Evolutionary conservation across 2,888 invertebrate genomes (phyloP).

Genomic region (Dicyrtoma fusca): DNA sequence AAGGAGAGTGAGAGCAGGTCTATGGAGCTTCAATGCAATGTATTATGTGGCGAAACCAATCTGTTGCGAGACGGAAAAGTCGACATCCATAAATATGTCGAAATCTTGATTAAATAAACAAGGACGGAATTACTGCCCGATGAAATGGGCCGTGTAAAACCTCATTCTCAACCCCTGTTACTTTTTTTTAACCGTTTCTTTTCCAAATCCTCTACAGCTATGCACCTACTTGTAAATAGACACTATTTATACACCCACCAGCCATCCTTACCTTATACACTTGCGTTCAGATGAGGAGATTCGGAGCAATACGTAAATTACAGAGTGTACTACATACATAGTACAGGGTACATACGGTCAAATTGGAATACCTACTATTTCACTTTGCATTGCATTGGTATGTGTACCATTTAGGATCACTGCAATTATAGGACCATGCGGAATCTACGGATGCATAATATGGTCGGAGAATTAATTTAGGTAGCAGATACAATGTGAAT

Average conservation of each 20-base stretch:
- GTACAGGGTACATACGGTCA: too few relatives aligned
- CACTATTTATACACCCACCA: too few relatives aligned
- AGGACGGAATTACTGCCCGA: slow-evolving; percentile 56
- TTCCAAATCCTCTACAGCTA: not conserved
- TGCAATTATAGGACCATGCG: too few relatives aligned
- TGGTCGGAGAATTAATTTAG: too few relatives aligned
- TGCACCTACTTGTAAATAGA: too few relatives aligned
- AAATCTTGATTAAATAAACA: slow-evolving; percentile 58
- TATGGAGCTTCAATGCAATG: slow-evolving; percentile 37
- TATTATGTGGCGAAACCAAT: slow-evolving; percentile 52
- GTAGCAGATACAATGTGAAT: too few relatives aligned
- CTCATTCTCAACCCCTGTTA: slow-evolving; percentile 48
- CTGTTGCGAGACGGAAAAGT: slow-evolving; percentile 51
- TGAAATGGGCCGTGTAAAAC: slow-evolving; percentile 57
- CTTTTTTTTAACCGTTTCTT: slow-evolving; percentile 40
- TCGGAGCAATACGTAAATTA: too few relatives aligned
- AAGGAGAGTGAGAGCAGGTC: too few relatives aligned
- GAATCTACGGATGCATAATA: too few relatives aligned
- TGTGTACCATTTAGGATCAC: slow-evolving; percentile 19
- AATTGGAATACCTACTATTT: not conserved
- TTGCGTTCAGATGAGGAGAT: too few relatives aligned
- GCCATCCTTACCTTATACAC: too few relatives aligned
- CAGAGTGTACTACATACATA: too few relatives aligned
- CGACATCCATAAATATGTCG: slow-evolving; percentile 56
- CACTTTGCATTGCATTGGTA: not conserved